Evolutionary conservation across 1,140 invertebrate genomes (phyloP).

Genomic region (Neuroterus valhalla): DNA sequence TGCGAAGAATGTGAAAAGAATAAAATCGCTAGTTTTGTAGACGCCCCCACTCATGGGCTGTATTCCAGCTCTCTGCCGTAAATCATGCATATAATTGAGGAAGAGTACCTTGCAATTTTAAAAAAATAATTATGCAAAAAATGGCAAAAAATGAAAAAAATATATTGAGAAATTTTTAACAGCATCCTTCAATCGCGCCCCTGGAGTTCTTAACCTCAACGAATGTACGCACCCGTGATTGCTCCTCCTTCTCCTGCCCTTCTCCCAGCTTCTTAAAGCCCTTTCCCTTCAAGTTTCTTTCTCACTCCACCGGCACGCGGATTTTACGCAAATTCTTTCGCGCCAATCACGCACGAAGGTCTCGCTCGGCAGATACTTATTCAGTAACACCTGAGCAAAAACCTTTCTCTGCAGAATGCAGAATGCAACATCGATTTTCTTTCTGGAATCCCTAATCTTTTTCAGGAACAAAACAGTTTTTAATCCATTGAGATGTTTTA

Average conservation of each 20-base stretch:
- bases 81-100: too few species aligned
- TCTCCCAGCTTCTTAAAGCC: not conserved
- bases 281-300: slow-evolving; percentile 25
- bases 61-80: too few species aligned
- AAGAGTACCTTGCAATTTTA: too few species aligned
- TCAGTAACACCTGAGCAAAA: slow-evolving; percentile 19
- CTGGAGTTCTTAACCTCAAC: slow-evolving; percentile 27
- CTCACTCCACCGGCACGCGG: slow-evolving; percentile 27
- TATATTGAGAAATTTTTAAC: not conserved
- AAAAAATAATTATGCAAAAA: not conserved
- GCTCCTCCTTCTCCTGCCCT: not conserved
- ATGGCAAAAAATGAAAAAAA: not conserved
- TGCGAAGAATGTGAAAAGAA: too few species aligned
- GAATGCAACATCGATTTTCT: slow-evolving; percentile 14
- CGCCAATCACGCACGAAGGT: slow-evolving; percentile 19
- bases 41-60: too few species aligned
- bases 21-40: too few species aligned
- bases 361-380: slow-evolving; percentile 14
- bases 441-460: not conserved
- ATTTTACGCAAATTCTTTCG: slow-evolving; percentile 29
- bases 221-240: slow-evolving; percentile 12
- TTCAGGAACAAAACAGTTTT: too few species aligned
- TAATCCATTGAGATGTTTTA: too few species aligned
- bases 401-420: not conserved
- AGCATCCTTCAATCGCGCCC: not conserved